A percentile compares a stretch with the other conserved stretches of the same genome.
These are phyloP conservation scores for Cettia cetti DNA, from an alignment of 2,113 vertebrate genomes.

Conservation along the genomic window DNA sequence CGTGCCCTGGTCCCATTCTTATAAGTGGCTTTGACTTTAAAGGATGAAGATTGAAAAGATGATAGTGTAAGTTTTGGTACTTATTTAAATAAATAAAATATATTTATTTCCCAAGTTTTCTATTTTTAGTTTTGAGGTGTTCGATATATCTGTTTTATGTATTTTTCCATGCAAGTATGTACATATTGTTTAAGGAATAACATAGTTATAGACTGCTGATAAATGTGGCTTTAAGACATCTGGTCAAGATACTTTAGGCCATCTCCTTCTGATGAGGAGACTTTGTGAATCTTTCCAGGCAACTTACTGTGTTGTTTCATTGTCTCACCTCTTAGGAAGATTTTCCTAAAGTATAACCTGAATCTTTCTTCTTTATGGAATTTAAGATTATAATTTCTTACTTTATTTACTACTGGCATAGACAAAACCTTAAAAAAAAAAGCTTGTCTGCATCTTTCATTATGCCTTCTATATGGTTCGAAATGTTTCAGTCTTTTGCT, in stretches of 20 bases:
- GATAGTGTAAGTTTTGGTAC: neutral
- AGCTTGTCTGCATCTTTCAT: neutral
- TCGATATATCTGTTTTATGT: neutral
- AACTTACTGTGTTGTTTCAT: neutral
- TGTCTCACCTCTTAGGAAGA: neutral
- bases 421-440: neutral
- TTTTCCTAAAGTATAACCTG: neutral
- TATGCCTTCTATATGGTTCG: neutral
- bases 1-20: neutral
- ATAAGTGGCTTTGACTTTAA: neutral
- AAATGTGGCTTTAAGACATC: neutral
- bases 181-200: neutral
- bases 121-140: neutral
- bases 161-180: neutral
- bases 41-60: neutral
- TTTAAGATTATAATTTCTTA: neutral
- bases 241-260: neutral
- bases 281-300: neutral
- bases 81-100: neutral
- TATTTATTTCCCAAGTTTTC: neutral
- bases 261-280: neutral
- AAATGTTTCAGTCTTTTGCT: neutral
- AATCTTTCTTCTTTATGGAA: neutral
- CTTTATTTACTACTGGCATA: neutral
- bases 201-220: neutral